Conservation (phyloP, 1,140 invertebrate species). For the Leptestheria dahalacensis region DNA sequence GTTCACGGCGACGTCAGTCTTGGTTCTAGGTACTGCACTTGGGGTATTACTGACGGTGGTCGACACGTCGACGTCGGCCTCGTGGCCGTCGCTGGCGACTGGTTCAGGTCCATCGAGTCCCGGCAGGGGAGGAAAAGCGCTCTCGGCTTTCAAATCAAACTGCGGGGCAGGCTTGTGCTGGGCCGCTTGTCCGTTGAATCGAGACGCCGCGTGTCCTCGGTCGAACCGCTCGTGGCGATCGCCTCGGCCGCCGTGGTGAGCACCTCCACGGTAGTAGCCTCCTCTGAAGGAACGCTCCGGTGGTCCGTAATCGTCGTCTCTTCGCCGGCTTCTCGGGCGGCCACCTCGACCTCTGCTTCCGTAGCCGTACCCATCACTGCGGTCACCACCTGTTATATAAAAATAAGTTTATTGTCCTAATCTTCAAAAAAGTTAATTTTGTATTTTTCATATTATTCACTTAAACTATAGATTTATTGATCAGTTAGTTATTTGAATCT, state of each 20-base stretch:
- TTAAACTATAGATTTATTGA: too few relatives aligned
- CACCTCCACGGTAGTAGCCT: not conserved
- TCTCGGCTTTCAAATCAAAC: constrained; percentile 63
- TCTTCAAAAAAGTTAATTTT: not conserved
- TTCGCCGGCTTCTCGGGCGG: constrained; percentile 4
- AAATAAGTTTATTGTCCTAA: too few relatives aligned
- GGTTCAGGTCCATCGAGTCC: too few relatives aligned
- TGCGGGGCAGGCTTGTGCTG: constrained; percentile 25
- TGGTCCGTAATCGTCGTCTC: not conserved
- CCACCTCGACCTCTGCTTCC: constrained; percentile 1
- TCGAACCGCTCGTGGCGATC: constrained; percentile 26
- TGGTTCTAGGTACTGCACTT: too few relatives aligned
- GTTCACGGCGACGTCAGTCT: too few relatives aligned
- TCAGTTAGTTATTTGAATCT: too few relatives aligned
- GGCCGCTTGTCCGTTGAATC: not conserved
- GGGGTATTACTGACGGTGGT: too few relatives aligned
- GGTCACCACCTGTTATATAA: not conserved
- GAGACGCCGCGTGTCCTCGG: not conserved
- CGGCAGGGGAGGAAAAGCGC: constrained; percentile 50
- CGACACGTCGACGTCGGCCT: too few relatives aligned
- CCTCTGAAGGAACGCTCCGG: not conserved
- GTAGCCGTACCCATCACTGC: not conserved
- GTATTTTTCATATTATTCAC: too few relatives aligned
- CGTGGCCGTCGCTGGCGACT: too few relatives aligned
- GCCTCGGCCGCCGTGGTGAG: constrained; percentile 21